phyloP scores from a whole-genome alignment of 2,113 vertebrate species.

The Ictidomys tridecemlineatus region DNA sequence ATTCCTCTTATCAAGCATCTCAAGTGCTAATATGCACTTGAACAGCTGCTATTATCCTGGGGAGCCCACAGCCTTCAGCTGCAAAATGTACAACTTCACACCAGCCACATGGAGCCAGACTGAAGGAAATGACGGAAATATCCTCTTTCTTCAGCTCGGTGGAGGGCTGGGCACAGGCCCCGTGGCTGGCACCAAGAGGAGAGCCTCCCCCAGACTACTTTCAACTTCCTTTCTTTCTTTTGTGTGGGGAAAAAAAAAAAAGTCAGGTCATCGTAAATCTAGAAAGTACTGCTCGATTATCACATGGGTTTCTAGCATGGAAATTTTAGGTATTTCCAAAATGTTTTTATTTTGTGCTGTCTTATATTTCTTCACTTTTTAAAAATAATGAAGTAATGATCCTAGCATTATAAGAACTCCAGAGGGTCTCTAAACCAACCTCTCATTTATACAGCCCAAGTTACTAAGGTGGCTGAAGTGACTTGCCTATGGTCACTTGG shows the following conservation, averaged over 20 bases:
- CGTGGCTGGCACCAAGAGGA: background rate
- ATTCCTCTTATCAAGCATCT: slow-evolving; percentile 80
- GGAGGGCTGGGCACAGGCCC: background rate
- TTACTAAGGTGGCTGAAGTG: background rate
- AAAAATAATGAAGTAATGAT: background rate
- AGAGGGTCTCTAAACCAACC: background rate
- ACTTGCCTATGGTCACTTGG: background rate
- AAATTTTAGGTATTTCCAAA: background rate
- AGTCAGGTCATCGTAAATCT: background rate
- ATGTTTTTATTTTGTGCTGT: background rate
- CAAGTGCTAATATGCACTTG: slow-evolving; percentile 75
- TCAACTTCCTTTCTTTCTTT: background rate
- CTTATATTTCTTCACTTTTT: background rate
- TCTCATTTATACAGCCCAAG: background rate
- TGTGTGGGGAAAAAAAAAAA: background rate
- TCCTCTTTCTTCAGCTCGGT: background rate
- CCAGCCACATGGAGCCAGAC: slow-evolving; percentile 45
- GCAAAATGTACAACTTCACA: slow-evolving; percentile 59
- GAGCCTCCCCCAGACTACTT: no score
- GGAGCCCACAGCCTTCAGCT: slow-evolving; percentile 75
- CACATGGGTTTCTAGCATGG: background rate
- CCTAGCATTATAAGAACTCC: background rate
- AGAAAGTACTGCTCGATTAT: background rate
- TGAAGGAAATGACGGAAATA: background rate
- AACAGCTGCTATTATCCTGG: slow-evolving; percentile 81